These are phyloP conservation scores for Clarias magur DNA, from an alignment of 2,113 vertebrate species.

Conservation along the genomic window DNA sequence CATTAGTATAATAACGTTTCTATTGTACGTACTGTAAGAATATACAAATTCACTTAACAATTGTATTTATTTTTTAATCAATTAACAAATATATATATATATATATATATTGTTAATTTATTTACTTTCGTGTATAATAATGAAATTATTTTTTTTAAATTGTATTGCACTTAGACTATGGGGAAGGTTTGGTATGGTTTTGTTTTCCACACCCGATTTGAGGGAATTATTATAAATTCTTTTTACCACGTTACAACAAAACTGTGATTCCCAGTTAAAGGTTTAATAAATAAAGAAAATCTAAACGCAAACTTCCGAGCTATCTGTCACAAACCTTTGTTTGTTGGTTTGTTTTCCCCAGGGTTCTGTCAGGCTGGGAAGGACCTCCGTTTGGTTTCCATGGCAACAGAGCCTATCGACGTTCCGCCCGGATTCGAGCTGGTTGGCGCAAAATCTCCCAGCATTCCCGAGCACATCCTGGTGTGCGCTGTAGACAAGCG, in stretches of 20 bases:
- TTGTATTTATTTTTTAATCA: neutral
- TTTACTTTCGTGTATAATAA: neutral
- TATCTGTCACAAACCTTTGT: neutral
- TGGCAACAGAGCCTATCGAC: slow-evolving; percentile 71
- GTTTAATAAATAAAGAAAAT: neutral
- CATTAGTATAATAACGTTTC: too few relatives aligned
- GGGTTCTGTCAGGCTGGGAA: slow-evolving; percentile 99
- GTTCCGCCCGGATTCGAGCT: slow-evolving; percentile 92
- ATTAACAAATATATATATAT: neutral
- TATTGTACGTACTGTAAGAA: neutral
- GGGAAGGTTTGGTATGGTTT: too few relatives aligned
- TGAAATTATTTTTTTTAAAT: neutral
- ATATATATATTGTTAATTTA: neutral
- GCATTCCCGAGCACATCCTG: slow-evolving; percentile 92
- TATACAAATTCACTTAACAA: neutral
- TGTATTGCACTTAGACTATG: too few relatives aligned
- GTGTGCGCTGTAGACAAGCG: slow-evolving; percentile 95
- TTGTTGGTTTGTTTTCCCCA: slow-evolving; percentile 53
- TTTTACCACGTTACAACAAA: neutral
- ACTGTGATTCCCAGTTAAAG: neutral
- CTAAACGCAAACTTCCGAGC: too few relatives aligned
- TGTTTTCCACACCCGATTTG: too few relatives aligned
- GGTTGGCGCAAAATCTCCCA: slow-evolving; percentile 95
- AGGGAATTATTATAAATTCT: neutral
- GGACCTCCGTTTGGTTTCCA: slow-evolving; percentile 91